phyloP scores from a whole-genome alignment of 2,113 vertebrate genomes.

The Tauraco erythrolophus region DNA sequence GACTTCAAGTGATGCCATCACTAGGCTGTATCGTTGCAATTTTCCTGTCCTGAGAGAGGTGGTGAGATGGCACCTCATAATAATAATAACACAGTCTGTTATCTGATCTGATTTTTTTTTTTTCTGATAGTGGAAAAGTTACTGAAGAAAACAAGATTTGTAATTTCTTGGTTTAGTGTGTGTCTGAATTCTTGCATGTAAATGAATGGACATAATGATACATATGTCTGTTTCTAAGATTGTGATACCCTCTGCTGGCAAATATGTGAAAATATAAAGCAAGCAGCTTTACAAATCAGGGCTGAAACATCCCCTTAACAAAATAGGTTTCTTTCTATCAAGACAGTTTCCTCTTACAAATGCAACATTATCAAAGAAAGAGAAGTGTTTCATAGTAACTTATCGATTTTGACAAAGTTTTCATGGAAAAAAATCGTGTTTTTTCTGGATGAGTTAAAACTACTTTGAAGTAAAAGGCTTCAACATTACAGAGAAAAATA shows the following conservation, averaged over 20 bases:
- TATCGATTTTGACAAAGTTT: neutral
- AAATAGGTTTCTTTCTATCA: neutral
- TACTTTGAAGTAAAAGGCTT: slow-evolving; percentile 23
- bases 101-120: too few species aligned
- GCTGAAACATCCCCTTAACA: neutral
- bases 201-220: neutral
- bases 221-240: neutral
- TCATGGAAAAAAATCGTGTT: neutral
- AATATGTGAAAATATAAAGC: neutral
- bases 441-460: slow-evolving; percentile 20
- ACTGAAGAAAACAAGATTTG: neutral
- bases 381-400: neutral
- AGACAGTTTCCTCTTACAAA: neutral
- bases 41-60: neutral
- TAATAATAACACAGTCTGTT: neutral
- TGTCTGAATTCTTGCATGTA: neutral
- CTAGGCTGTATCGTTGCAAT: fast-evolving
- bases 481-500: neutral
- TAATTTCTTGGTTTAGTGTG: neutral
- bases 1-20: neutral
- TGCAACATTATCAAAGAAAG: neutral
- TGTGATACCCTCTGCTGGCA: slow-evolving; percentile 64
- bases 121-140: neutral
- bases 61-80: neutral
- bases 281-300: neutral